phyloP scores from a whole-genome alignment of 2,888 invertebrate species.

The Conchocele bisecta region DNA sequence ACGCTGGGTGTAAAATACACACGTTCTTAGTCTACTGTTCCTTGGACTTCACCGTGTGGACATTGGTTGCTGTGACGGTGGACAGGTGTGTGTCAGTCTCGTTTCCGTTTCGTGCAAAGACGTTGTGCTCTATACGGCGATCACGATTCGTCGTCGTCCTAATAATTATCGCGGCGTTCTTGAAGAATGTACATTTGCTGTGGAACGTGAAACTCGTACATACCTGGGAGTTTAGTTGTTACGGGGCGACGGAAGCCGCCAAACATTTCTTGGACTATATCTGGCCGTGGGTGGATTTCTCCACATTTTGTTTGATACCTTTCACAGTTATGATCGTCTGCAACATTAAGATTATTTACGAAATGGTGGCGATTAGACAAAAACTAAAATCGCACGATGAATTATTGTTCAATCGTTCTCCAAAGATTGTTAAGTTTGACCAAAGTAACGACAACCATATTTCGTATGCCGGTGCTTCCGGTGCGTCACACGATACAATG shows the following conservation, averaged over 20 bases:
- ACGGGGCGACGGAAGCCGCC: conserved; percentile 11
- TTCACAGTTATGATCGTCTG: conserved; percentile 70
- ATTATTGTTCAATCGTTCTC: neutral
- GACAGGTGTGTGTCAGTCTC: conserved; percentile 78
- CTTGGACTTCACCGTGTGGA: conserved; percentile 77
- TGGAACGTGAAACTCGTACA: conserved; percentile 68
- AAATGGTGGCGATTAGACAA: conserved; percentile 52
- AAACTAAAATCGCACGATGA: conserved; percentile 46
- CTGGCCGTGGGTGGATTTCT: conserved; percentile 75
- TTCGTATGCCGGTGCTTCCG: neutral
- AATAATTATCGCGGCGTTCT: conserved; percentile 47
- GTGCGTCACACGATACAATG: neutral
- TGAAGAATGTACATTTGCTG: conserved; percentile 76
- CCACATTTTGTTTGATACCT: conserved; percentile 67
- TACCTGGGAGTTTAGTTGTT: conserved; percentile 46
- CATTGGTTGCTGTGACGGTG: conserved; percentile 75
- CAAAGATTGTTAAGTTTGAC: neutral
- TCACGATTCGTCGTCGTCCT: conserved; percentile 60
- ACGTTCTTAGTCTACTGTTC: conserved; percentile 75
- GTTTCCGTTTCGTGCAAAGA: conserved; percentile 70
- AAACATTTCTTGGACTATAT: conserved; percentile 40
- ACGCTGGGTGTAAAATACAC: conserved; percentile 73
- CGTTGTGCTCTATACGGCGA: conserved; percentile 65
- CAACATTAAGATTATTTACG: conserved; percentile 67
- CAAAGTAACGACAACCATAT: no score